phyloP scores from a whole-genome alignment of 1,140 invertebrate species.

The Pantala flavescens region DNA sequence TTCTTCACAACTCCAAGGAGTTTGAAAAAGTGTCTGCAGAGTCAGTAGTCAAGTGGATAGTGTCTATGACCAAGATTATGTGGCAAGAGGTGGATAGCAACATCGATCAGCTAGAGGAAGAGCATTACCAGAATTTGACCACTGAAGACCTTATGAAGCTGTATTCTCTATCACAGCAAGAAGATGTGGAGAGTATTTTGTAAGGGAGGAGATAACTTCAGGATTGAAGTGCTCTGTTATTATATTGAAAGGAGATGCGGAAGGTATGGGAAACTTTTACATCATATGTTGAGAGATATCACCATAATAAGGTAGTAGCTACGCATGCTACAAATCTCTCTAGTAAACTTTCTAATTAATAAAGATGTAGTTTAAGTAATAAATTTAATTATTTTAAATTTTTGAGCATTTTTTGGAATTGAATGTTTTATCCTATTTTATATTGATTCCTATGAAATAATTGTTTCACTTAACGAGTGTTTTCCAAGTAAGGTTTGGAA shows the following conservation, averaged over 20 bases:
- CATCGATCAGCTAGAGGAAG: not conserved
- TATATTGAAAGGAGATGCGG: not conserved
- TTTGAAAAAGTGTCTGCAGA: not conserved
- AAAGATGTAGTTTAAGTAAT: not conserved
- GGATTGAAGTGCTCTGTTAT: not conserved
- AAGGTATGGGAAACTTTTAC: not conserved
- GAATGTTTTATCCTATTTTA: not conserved
- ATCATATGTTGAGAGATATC: not conserved
- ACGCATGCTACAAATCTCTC: not conserved
- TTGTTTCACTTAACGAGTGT: not conserved
- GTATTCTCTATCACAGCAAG: not conserved
- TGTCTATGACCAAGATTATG: not conserved
- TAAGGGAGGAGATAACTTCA: conserved; percentile 7
- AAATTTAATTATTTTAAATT: not conserved
- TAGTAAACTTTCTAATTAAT: not conserved
- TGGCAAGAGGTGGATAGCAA: not conserved
- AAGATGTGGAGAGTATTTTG: not conserved
- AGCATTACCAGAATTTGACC: not conserved
- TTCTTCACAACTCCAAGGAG: not conserved
- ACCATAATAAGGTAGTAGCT: not conserved
- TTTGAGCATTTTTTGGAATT: not conserved
- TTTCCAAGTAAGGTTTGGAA: not conserved
- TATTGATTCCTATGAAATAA: not conserved
- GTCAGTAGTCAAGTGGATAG: not conserved
- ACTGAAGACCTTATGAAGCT: not conserved